A percentile compares a stretch with the other conserved stretches of the same genome.
Evolutionary conservation across 2,797 vertebrate genomes (phyloP).

Genomic region (Podargus strigoides): DNA sequence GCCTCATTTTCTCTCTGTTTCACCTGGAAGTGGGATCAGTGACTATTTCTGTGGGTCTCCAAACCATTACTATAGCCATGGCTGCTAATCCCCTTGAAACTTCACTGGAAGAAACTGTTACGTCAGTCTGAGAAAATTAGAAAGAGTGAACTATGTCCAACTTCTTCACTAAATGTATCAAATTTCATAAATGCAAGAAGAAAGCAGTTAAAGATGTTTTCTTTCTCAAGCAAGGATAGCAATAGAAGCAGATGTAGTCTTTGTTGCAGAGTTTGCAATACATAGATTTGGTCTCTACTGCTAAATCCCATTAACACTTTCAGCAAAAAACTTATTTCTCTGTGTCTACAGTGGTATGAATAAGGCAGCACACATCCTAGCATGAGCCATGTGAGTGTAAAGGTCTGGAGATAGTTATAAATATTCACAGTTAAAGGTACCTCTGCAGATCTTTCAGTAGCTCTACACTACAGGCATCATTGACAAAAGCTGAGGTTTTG

Average conservation of each 20-base stretch:
- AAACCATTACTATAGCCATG: neutral
- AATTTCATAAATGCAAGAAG: neutral
- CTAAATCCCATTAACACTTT: neutral
- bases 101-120: neutral
- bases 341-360: neutral
- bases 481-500: neutral
- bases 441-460: neutral
- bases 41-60: neutral
- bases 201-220: neutral
- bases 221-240: neutral
- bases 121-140: neutral
- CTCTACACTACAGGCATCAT: neutral
- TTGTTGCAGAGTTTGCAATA: neutral
- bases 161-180: neutral
- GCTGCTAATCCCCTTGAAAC: neutral
- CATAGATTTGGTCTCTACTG: neutral
- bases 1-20: neutral
- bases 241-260: neutral
- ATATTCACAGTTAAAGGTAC: neutral
- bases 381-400: neutral
- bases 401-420: neutral
- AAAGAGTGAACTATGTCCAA: neutral
- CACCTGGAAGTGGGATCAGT: neutral
- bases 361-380: neutral
- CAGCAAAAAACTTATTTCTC: neutral